Evolutionary conservation across 2,888 invertebrate genomes (phyloP).

Genomic region (Chesias legatella): DNA sequence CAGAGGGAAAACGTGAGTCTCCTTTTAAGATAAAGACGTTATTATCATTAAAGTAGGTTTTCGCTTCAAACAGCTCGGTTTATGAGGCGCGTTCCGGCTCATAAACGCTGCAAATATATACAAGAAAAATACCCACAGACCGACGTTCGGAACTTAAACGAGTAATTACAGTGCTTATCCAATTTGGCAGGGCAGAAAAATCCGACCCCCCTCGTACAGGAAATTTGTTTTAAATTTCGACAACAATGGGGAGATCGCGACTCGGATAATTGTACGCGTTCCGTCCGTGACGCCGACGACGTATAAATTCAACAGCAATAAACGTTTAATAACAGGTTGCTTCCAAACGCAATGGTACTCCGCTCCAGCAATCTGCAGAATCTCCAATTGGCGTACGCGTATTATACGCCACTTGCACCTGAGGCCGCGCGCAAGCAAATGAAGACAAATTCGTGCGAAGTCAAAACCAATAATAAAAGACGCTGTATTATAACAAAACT

Average conservation of each 20-base stretch:
- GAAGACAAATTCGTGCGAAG: constrained; percentile 20
- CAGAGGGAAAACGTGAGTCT: constrained; percentile 27
- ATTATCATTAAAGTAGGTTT: constrained; percentile 37
- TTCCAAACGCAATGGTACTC: constrained; percentile 59
- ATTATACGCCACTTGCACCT: constrained; percentile 47
- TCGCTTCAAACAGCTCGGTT: constrained; percentile 31
- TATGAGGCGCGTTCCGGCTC: constrained; percentile 48
- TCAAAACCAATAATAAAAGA: constrained; percentile 12
- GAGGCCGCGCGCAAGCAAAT: constrained; percentile 29
- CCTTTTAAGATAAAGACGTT: constrained; percentile 32
- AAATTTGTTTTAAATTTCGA: constrained; percentile 80
- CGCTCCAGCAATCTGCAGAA: constrained; percentile 56
- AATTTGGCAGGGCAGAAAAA: constrained; percentile 77
- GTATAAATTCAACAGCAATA: constrained; percentile 69
- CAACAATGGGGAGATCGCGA: constrained; percentile 77
- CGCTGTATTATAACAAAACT: constrained; percentile 20
- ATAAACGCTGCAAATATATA: constrained; percentile 56
- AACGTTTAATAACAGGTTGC: constrained; percentile 73
- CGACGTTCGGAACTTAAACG: constrained; percentile 60
- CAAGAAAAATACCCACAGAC: constrained; percentile 57
- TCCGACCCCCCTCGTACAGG: constrained; percentile 74
- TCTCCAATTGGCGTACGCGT: constrained; percentile 63
- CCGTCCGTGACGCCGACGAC: constrained; percentile 62
- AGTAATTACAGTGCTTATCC: constrained; percentile 78
- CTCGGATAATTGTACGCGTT: constrained; percentile 71